phyloP scores from a whole-genome alignment of 2,888 invertebrate species.

The Aphrophora alni region DNA sequence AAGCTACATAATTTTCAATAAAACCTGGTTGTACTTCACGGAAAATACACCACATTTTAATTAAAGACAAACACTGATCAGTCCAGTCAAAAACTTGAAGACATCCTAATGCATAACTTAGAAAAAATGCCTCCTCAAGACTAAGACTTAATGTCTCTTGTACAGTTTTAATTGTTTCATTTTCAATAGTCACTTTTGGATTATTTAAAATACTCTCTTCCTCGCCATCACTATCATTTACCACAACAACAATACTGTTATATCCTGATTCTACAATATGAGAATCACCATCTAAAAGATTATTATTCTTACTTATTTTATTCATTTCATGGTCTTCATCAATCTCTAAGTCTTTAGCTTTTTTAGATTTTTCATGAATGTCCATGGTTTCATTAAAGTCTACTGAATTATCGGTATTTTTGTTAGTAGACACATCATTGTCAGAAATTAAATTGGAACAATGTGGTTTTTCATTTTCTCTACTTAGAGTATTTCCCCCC shows the following conservation, averaged over 20 bases:
- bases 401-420: not conserved
- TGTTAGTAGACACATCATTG: not conserved
- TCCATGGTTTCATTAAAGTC: not conserved
- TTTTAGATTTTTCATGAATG: not conserved
- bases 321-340: not conserved
- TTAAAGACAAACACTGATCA: conserved; percentile 61
- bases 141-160: conserved; percentile 71
- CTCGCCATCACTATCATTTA: conserved; percentile 71
- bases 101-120: conserved; percentile 70
- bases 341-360: not conserved
- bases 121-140: conserved; percentile 79
- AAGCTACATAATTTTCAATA: conserved; percentile 74
- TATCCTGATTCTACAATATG: conserved; percentile 46
- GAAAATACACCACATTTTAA: conserved; percentile 67
- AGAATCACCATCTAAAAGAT: not conserved
- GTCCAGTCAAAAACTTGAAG: conserved; percentile 66
- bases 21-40: conserved; percentile 66
- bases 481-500: not conserved
- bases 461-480: not conserved
- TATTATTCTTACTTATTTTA: not conserved
- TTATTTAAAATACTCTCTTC: conserved; percentile 67
- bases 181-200: conserved; percentile 59
- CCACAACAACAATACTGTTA: conserved; percentile 62
- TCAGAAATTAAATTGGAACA: not conserved
- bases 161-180: conserved; percentile 63